Evolutionary conservation across 2,888 invertebrate genomes (phyloP), one percentile per base, ranked within the genome.

Genomic region (Tenthredo notha): DNA sequence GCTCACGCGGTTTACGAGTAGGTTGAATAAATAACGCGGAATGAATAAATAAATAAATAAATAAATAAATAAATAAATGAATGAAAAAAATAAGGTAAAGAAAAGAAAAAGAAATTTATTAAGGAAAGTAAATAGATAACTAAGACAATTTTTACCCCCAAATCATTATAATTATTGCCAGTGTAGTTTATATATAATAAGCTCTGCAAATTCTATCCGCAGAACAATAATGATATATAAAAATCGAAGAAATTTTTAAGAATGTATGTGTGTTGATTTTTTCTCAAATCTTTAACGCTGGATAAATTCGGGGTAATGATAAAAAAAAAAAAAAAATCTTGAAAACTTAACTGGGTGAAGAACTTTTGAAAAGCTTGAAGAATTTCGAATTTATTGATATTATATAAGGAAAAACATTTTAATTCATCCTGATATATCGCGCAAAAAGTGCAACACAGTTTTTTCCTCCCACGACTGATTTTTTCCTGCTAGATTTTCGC

Each of bases 1-100:
- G 91, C 90, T 18, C 91, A 92, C 84, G 91, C 90, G 78, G 90
- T 93, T 78, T 93, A 92, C 89, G 93, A 93, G 90, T 92, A 91
- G 87, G 21, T 50, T 29, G 29, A 70, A 61, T 75, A 70, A 70
- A 61, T 75, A 70, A 37, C 43, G 75, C 50, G 61, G 21, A 72
- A 72, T 40, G 2, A 7, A 18, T 72, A 9, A 18, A 18, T 40
- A 15, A 47, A 47, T 15, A 3, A 15, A 47, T 15, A 12, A 43
- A 12, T 43, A 10, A n/a, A n/a, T n/a, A n/a, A n/a, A n/a, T n/a
- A n/a, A n/a, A 43, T 12, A 40, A n/a, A 18, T n/a, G 40, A 7
- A 25, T 10, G n/a, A 72, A 54, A 18, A 58, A 74, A 33, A n/a
- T n/a, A n/a, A n/a, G n/a, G n/a, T n/a, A n/a, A n/a, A 83, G 83